A percentile compares a stretch with the other conserved stretches of the same genome.
Conservation (phyloP, 1,140 invertebrate species). For the Pogonomyrmex californicus region DNA sequence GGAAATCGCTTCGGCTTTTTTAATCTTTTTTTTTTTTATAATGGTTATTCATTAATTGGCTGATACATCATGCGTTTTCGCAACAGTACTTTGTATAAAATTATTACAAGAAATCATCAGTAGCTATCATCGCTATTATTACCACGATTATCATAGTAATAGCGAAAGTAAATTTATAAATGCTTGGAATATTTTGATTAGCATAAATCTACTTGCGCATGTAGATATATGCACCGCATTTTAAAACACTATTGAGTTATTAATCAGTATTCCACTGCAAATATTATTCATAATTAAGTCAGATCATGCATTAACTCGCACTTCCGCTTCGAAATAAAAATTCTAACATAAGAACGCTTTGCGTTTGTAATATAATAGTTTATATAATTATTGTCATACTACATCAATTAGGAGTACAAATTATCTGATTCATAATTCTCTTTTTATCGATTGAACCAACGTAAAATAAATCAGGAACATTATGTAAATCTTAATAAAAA, state of each 20-base stretch:
- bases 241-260: constrained; percentile 54
- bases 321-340: background rate
- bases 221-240: constrained; percentile 38
- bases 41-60: constrained; percentile 37
- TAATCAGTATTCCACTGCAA: constrained; percentile 56
- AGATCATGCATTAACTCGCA: background rate
- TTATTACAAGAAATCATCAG: constrained; percentile 22
- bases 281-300: constrained; percentile 42
- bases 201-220: constrained; percentile 70
- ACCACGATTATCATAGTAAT: constrained; percentile 65
- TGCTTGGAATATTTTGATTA: constrained; percentile 68
- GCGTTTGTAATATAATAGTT: background rate
- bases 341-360: background rate
- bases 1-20: background rate
- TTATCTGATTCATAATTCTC: background rate
- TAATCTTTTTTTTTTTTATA: constrained; percentile 5
- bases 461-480: background rate
- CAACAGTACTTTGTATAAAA: background rate
- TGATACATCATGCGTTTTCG: background rate
- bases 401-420: background rate
- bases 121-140: constrained; percentile 62
- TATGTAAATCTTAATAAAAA: background rate
- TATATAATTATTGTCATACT: background rate
- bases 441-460: background rate
- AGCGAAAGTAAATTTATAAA: constrained; percentile 65